Conservation (phyloP, 2,797 vertebrate species). For the Columba guinea region DNA sequence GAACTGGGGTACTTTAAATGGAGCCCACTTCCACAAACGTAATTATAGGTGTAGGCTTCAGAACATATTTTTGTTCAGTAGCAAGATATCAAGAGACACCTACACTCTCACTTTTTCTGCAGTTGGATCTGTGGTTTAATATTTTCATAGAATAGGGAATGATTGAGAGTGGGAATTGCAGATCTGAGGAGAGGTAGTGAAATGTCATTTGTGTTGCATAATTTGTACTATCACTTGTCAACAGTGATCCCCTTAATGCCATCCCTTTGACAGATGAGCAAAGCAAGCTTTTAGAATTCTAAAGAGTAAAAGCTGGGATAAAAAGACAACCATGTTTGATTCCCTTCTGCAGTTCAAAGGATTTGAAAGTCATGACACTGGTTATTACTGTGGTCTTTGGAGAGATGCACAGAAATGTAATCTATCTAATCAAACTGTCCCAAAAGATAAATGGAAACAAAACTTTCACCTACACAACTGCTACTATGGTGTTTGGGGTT, state of each 20-base stretch:
- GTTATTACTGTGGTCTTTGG: conserved; percentile 76
- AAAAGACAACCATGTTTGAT: conserved; percentile 77
- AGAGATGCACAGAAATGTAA: conserved; percentile 75
- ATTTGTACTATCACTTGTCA: conserved; percentile 82
- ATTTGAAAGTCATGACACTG: conserved; percentile 79
- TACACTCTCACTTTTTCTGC: conserved; percentile 33
- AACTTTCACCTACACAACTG: conserved; percentile 65
- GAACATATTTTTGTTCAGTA: conserved; percentile 39
- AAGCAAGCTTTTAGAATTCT: conserved; percentile 75
- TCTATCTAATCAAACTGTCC: conserved; percentile 76
- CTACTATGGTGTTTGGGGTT: not conserved
- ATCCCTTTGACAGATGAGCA: conserved; percentile 74
- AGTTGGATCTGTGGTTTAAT: conserved; percentile 51
- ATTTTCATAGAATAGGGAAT: conserved; percentile 71
- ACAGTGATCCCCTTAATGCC: conserved; percentile 79
- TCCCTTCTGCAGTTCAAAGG: conserved; percentile 74
- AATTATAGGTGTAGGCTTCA: conserved; percentile 55
- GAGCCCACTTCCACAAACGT: conserved; percentile 20
- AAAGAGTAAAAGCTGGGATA: conserved; percentile 74
- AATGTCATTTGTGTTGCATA: conserved; percentile 81
- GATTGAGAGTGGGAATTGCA: conserved; percentile 75
- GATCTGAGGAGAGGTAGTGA: conserved; percentile 75
- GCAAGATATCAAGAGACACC: conserved; percentile 21
- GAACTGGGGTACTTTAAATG: not conserved
- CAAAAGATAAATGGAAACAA: conserved; percentile 73